Base-by-base conservation (phyloP, 2,888 invertebrate species). In the Leucophenga montana region DNA sequence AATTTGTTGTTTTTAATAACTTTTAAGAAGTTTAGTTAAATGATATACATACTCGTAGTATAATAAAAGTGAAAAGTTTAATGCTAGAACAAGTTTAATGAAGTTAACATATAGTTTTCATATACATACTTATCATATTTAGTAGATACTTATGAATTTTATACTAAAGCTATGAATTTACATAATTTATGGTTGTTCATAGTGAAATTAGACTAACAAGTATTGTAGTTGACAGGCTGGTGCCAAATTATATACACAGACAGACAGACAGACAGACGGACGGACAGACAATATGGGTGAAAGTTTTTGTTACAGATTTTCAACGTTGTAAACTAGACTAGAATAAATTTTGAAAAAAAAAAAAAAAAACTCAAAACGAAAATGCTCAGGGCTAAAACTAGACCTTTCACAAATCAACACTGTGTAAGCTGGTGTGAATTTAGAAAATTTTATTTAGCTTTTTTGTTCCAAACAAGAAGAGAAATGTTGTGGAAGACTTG, bases 331-430 rank as follows among this genome's bases (percentile, higher is more conserved):
- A 59, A 59, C n/a, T 59, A 59, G 59, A 59, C n/a, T 33, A 39
- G 16, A 57, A 57, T 14, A 27, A 57, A 14, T 22, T 9, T 31
- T 27, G 9, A 27, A 11, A 20, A 27, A 57, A 1, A 57, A 13
- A 22, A n/a, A n/a, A n/a, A n/a, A n/a, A n/a, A n/a, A n/a, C n/a
- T n/a, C n/a, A n/a, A n/a, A n/a, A n/a, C n/a, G n/a, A 22, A 31
- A 27, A 13, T 27, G 18, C 0, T 22, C 27, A 57, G 4, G 8
- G 33, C 33, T 33, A 22, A 27, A 31, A 33, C n/a, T 18, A 16
- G 16, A 39, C 59, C 16, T 59, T 59, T 39, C 39, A 59, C 39
- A 59, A 59, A 59, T 59, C 31, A n/a, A n/a, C n/a, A n/a, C n/a
- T n/a, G n/a, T n/a, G n/a, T n/a, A n/a, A n/a, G n/a, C n/a, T n/a